Percentiles rank a stretch among this genome's conserved stretches.
These are phyloP conservation scores for Notiomystis cincta DNA, from an alignment of 2,113 vertebrate species.

Conservation along the genomic window DNA sequence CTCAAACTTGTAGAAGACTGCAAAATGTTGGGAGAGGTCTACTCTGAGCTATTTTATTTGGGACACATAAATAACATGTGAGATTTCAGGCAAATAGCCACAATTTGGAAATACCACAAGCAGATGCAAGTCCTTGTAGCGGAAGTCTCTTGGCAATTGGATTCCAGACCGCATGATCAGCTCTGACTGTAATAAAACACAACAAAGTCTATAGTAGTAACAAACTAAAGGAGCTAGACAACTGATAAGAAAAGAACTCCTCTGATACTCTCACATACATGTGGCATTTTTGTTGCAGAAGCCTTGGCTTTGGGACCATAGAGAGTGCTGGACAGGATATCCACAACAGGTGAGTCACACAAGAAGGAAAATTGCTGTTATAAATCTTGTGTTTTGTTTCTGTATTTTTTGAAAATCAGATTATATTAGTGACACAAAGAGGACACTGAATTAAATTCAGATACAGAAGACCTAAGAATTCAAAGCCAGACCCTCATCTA, in stretches of 20 bases:
- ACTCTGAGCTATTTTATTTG: not conserved
- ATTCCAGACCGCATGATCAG: not conserved
- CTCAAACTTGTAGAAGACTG: not conserved
- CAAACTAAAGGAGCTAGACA: not conserved
- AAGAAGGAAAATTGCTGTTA: not conserved
- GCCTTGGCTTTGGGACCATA: slow-evolving; percentile 86
- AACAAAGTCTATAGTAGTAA: not conserved
- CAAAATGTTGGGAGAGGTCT: not conserved
- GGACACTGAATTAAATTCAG: not conserved
- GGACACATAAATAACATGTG: not conserved
- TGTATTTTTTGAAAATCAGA: not conserved
- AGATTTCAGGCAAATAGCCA: not conserved
- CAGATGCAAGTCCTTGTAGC: not conserved
- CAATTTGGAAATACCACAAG: not conserved
- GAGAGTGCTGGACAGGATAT: slow-evolving; percentile 84
- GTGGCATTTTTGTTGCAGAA: slow-evolving; percentile 72
- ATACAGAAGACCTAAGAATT: not conserved
- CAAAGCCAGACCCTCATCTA: not conserved
- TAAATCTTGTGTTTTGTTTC: not conserved
- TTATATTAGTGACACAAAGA: not conserved
- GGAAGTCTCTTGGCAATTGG: not conserved
- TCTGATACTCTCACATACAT: not conserved
- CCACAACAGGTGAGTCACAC: slow-evolving; percentile 82
- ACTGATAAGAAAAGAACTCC: not conserved
- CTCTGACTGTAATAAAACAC: not conserved